A percentile compares a stretch with the other conserved stretches of the same genome.
Conservation (phyloP, 2,797 vertebrate genomes). For the Knipowitschia caucasica region DNA sequence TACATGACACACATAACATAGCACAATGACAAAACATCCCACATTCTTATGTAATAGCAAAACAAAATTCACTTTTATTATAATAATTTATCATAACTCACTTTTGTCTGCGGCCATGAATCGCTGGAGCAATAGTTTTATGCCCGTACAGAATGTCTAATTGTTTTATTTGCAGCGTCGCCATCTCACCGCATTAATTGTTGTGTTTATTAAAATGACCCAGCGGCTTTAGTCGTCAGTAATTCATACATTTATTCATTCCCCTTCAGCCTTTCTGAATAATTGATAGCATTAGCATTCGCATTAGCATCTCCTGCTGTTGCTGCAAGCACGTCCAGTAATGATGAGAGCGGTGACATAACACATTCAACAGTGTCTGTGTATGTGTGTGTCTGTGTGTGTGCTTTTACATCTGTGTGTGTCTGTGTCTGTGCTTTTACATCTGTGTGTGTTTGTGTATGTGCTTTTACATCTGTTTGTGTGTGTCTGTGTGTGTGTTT, state of each 20-base stretch:
- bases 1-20: no score
- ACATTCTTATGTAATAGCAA: no score
- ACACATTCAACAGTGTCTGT: constrained; percentile 4
- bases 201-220: not conserved
- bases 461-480: not conserved
- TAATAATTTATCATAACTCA: no score
- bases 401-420: no score
- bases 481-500: not conserved
- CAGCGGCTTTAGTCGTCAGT: not conserved
- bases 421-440: not conserved
- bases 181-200: not conserved
- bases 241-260: constrained; percentile 5
- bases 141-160: no score
- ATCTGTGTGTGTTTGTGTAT: no score
- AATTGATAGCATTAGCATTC: not conserved
- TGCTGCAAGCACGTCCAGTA: not conserved
- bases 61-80: no score
- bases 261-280: not conserved
- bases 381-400: no score
- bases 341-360: not conserved
- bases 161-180: not conserved
- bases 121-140: no score
- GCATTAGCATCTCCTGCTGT: not conserved
- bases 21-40: no score
- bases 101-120: no score